Evolutionary conservation across 2,113 vertebrate species (phyloP), one percentile per base, ranked within the genome.

Genomic region (Oenanthe oenanthe): DNA sequence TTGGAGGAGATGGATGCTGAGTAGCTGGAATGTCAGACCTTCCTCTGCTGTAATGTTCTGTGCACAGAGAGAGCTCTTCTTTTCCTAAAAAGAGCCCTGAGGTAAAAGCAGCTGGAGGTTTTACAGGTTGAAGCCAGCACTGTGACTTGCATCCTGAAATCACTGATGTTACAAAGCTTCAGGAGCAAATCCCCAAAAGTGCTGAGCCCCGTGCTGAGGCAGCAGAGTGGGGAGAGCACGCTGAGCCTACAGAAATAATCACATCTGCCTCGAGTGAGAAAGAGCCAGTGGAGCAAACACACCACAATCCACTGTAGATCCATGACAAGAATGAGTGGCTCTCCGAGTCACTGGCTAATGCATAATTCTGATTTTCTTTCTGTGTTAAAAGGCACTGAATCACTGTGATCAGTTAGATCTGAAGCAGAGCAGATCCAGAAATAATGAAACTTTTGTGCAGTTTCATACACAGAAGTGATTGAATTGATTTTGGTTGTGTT

Each of bases 151-250:
- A 63, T 93, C 86, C 94, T 86, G 85, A 91, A 96, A 95, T 40
- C 50, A 92, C 85, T 68, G 75, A 43, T 45, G 88, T 53, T 76
- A 36, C 48, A 61, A 83, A 91, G 81, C 86, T 73, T 75, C 87
- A 85, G 90, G 92, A 94, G 92, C 76, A 92, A 92, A 90, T 95
- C 92, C 90, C 88, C 32, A 13, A 80, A 95, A 86, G 10, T 78
- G 95, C 95, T 96, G 95, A 96, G 92, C 83, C 56, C 82, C 13
- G 0, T 51, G 91, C 95, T 96, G 96, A 96, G 45, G 10, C 85
- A 92, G 89, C 93, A 84, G 10, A 88, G 94, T 13, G 3, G 48
- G 19, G n/a, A 89, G 93, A 62, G 4, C 20, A 29, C 2, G 45
- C 92, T 95, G 71, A 89, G 90, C 92, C 72, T 71, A 83, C 72